phyloP scores from a whole-genome alignment of 2,113 vertebrate species.

The Pterophyllum scalare region DNA sequence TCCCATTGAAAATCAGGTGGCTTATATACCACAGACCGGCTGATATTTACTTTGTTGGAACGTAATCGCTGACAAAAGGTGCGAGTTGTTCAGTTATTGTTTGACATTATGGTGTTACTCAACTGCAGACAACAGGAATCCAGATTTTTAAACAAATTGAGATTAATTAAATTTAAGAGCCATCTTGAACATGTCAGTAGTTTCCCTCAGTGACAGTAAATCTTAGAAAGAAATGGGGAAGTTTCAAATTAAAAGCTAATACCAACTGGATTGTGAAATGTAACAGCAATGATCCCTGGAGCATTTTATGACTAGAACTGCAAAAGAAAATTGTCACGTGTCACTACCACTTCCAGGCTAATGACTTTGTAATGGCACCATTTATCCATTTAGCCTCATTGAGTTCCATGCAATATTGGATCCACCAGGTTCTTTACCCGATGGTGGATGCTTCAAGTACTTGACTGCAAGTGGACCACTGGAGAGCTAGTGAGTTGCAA shows the following conservation, averaged over 20 bases:
- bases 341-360: constrained; percentile 65
- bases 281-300: constrained; percentile 42
- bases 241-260: constrained; percentile 50
- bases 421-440: constrained; percentile 52
- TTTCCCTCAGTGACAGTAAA: not conserved
- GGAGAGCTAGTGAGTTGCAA: constrained; percentile 50
- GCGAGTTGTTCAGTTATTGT: not conserved
- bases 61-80: not conserved
- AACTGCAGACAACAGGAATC: not conserved
- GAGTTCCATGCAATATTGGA: constrained; percentile 58
- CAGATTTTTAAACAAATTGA: not conserved
- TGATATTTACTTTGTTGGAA: too few relatives aligned
- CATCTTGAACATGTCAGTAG: not conserved
- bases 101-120: not conserved
- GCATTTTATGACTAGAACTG: constrained; percentile 50
- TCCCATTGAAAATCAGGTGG: too few relatives aligned
- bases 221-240: not conserved
- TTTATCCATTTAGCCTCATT: constrained; percentile 77
- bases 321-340: constrained; percentile 64
- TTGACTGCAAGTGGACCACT: constrained; percentile 58
- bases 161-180: not conserved
- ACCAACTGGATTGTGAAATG: constrained; percentile 45
- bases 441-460: constrained; percentile 55
- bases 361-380: constrained; percentile 74
- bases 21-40: too few relatives aligned